Evolutionary conservation across 92 coral and sea anemone genomes (phyloP).

Genomic region (Galaxea fascicularis): DNA sequence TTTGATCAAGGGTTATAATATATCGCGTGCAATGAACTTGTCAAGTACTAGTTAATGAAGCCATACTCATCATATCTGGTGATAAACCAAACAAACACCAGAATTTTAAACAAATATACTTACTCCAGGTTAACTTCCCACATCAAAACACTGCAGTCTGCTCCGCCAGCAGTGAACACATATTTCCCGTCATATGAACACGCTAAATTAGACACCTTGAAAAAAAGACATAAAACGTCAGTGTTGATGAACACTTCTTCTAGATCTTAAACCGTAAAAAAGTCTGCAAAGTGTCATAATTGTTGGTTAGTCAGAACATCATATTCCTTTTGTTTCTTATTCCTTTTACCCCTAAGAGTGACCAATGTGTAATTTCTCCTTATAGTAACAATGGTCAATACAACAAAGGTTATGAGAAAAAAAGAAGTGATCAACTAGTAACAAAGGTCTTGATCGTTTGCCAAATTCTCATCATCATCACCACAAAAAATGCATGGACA

Average conservation of each 20-base stretch:
- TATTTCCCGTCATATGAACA: conserved; percentile 87
- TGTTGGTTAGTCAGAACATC: no score
- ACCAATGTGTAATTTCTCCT: no score
- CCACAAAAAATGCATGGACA: no score
- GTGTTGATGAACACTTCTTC: neutral
- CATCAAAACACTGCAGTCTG: conserved; percentile 84
- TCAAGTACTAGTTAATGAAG: neutral
- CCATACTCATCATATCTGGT: no score
- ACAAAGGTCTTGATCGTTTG: no score
- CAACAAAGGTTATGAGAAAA: no score
- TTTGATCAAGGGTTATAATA: no score
- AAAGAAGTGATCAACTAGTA: no score
- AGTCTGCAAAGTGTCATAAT: neutral
- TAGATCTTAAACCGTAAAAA: neutral
- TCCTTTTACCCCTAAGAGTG: no score
- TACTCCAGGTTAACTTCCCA: conserved; percentile 93
- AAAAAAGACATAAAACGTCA: neutral
- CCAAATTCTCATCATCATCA: no score
- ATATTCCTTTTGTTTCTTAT: no score
- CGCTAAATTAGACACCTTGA: conserved; percentile 85
- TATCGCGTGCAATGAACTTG: neutral
- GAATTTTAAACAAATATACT: conserved; percentile 26
- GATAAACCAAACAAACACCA: neutral
- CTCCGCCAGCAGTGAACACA: conserved; percentile 96
- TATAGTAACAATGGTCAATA: no score